Base-by-base conservation (phyloP, 2,888 invertebrate species). In the Phalera bucephala region DNA sequence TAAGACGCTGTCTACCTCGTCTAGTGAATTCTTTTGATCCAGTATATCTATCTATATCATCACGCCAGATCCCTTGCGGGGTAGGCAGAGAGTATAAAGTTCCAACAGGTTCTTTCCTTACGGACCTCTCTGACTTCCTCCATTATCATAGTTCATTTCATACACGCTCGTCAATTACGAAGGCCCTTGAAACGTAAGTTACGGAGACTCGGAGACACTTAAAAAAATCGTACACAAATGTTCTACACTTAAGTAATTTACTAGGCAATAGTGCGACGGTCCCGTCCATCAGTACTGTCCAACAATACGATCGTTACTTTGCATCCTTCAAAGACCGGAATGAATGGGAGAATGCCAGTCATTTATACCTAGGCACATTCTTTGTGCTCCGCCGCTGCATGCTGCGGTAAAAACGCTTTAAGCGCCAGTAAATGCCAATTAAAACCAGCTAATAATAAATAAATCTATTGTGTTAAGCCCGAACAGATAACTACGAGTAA, bases 271-370 rank as follows among this genome's bases (percentile, higher is more conserved):
- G 10, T 4, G 9, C 10, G 10, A 10, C 22, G 10, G 22, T 9
- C 5, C n/a, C 25, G 12, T 6, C 6, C 22, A 22, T 2, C 22
- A 22, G 9, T 6, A 17, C 22, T 9, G 23, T 23, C 11, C 25
- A 25, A 25, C 12, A 25, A 25, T 25, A 25, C 25, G 2, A 12
- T 13, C 8, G 25, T 25, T 23, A 11, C 9, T 23, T 25, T 12
- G 12, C 25, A 25, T 25, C 25, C 25, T 3, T 25, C 25, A 25
- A 12, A 13, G 12, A 7, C 8, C 25, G 22, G 22, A 36, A 52
- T 67, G 61, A 68, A 68, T 67, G 64, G 45, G 31, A 49, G 62
- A 55, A 61, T 49, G 48, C 52, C 43, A 53, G 56, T 57, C 67
- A 65, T 64, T 65, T 62, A 67, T 56, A 52, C 49, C 48, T 40